These are phyloP conservation scores for Atta colombica DNA, from an alignment of 1,140 invertebrate species.

Conservation along the genomic window DNA sequence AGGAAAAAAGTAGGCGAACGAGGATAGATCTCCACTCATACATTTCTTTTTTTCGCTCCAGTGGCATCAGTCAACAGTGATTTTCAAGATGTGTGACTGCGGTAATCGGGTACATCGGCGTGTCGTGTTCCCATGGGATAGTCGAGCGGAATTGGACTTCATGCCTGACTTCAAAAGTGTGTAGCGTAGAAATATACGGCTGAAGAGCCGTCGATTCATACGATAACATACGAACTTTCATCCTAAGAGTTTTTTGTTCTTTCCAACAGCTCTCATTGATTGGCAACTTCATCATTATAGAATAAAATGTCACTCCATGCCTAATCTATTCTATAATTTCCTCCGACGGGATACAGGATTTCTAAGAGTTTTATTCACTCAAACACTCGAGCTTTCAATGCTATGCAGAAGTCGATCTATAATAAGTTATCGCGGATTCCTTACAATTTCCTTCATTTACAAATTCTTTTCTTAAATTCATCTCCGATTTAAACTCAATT, in stretches of 20 bases:
- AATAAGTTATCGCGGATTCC: neutral
- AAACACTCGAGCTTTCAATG: conserved; percentile 7
- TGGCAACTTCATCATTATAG: neutral
- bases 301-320: neutral
- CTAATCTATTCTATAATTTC: neutral
- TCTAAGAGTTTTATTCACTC: neutral
- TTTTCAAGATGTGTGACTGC: conserved; percentile 42
- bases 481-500: no score
- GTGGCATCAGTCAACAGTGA: conserved; percentile 57
- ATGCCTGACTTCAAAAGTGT: conserved; percentile 48
- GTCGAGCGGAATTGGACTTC: conserved; percentile 61
- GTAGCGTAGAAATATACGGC: conserved; percentile 20
- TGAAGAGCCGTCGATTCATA: conserved; percentile 13
- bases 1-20: neutral
- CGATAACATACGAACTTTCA: neutral
- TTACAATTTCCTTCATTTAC: neutral
- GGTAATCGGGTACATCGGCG: conserved; percentile 16
- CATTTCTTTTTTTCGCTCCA: conserved; percentile 27
- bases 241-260: neutral
- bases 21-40: conserved; percentile 5
- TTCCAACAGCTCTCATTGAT: neutral
- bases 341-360: neutral
- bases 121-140: conserved; percentile 47
- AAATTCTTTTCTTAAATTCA: conserved; percentile 16
- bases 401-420: neutral